Evolutionary conservation across 35 echinoderm and acorn worm genomes (phyloP).

Genomic region (Antedon bifida): DNA sequence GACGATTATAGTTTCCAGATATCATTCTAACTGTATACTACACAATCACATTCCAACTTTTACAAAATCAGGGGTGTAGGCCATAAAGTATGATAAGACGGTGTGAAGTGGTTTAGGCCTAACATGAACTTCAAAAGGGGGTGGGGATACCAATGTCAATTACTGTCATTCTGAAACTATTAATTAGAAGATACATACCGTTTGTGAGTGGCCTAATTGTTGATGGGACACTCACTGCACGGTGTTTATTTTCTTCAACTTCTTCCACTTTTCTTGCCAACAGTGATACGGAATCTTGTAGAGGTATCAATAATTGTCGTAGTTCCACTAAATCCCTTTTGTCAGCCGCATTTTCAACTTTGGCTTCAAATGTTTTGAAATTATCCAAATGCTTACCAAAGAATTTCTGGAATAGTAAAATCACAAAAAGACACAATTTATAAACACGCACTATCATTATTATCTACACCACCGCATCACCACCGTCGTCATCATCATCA

Average conservation of each 20-base stretch:
- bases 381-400: neutral
- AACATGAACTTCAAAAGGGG: too few species aligned
- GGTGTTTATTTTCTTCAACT: neutral
- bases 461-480: too few species aligned
- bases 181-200: too few species aligned
- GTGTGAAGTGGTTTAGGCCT: neutral
- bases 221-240: neutral
- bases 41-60: too few species aligned
- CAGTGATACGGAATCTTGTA: neutral
- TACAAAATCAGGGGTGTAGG: neutral
- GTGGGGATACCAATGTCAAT: too few species aligned
- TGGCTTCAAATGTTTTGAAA: neutral
- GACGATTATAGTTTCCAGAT: too few species aligned
- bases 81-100: neutral
- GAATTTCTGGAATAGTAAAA: neutral
- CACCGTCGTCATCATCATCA: too few species aligned
- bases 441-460: too few species aligned
- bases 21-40: too few species aligned
- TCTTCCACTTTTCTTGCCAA: neutral
- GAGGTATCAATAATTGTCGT: neutral
- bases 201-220: too few species aligned
- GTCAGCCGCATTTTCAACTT: neutral
- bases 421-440: too few species aligned
- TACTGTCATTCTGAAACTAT: too few species aligned
- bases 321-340: neutral